Evolutionary conservation across 2,113 vertebrate species (phyloP).

Genomic region (Rana temporaria): DNA sequence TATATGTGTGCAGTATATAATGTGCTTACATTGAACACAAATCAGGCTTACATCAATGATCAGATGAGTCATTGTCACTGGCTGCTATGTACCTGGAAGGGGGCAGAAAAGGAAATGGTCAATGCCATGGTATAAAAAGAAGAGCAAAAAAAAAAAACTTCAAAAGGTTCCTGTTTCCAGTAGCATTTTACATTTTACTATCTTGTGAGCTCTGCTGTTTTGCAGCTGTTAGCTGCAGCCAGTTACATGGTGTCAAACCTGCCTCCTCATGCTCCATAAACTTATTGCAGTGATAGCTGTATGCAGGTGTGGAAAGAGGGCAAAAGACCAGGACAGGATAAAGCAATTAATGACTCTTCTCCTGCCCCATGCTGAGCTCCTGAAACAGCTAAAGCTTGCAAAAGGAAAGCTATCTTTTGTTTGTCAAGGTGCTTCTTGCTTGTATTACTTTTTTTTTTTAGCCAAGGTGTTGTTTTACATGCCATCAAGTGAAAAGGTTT

Average conservation of each 20-base stretch:
- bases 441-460: slow-evolving; percentile 59
- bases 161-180: slow-evolving; percentile 74
- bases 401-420: slow-evolving; percentile 63
- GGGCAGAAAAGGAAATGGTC: slow-evolving; percentile 75
- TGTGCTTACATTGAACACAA: neutral
- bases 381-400: slow-evolving; percentile 49
- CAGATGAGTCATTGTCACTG: neutral
- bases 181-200: slow-evolving; percentile 82
- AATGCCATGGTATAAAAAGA: slow-evolving; percentile 69
- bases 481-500: slow-evolving; percentile 64
- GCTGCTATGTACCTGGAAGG: neutral
- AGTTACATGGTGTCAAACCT: slow-evolving; percentile 77
- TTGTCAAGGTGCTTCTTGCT: slow-evolving; percentile 62
- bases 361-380: slow-evolving; percentile 70
- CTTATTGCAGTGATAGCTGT: slow-evolving; percentile 67
- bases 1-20: neutral
- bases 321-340: slow-evolving; percentile 65
- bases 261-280: slow-evolving; percentile 83
- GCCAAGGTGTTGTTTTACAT: slow-evolving; percentile 65
- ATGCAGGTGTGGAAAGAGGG: slow-evolving; percentile 75
- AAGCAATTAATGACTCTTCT: slow-evolving; percentile 67
- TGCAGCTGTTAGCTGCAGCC: slow-evolving; percentile 74
- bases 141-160: slow-evolving; percentile 68
- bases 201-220: slow-evolving; percentile 70
- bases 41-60: neutral